These are phyloP conservation scores for Ophion obscuratus DNA, from an alignment of 2,888 invertebrate species.

Conservation along the genomic window DNA sequence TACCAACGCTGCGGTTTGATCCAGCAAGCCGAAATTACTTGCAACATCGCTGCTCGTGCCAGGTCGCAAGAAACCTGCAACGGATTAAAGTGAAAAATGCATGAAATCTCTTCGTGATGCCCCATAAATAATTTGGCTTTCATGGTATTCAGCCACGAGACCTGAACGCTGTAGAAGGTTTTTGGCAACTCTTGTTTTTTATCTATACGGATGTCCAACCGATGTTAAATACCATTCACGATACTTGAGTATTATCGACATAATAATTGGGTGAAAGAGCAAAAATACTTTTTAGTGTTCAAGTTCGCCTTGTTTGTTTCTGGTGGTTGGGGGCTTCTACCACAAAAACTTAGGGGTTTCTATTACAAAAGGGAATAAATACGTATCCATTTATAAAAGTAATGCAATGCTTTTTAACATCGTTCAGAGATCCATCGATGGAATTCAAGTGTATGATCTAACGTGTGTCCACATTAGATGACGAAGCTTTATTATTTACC, in stretches of 20 bases:
- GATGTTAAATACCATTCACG: too few relatives aligned
- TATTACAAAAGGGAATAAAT: too few relatives aligned
- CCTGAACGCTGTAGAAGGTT: not conserved
- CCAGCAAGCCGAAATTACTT: constrained; percentile 97
- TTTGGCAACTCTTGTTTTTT: not conserved
- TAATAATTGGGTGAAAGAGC: too few relatives aligned
- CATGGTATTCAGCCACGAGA: not conserved
- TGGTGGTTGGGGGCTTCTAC: too few relatives aligned
- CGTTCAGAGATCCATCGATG: not conserved
- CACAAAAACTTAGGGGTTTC: too few relatives aligned
- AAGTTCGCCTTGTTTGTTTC: too few relatives aligned
- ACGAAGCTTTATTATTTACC: constrained; percentile 18
- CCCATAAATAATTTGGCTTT: not conserved
- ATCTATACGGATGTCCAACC: not conserved
- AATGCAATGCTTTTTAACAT: not conserved
- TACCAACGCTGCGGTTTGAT: constrained; percentile 96
- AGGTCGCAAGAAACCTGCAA: constrained; percentile 91
- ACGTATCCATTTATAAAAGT: too few relatives aligned
- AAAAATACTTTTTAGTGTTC: too few relatives aligned
- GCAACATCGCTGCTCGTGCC: constrained; percentile 90
- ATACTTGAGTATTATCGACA: too few relatives aligned
- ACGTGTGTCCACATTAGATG: not conserved
- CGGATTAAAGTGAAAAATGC: constrained; percentile 14
- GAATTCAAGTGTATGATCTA: not conserved
- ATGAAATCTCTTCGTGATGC: not conserved